These are phyloP conservation scores for Callipepla squamata DNA, from an alignment of 2,113 vertebrate genomes.

Conservation along the genomic window DNA sequence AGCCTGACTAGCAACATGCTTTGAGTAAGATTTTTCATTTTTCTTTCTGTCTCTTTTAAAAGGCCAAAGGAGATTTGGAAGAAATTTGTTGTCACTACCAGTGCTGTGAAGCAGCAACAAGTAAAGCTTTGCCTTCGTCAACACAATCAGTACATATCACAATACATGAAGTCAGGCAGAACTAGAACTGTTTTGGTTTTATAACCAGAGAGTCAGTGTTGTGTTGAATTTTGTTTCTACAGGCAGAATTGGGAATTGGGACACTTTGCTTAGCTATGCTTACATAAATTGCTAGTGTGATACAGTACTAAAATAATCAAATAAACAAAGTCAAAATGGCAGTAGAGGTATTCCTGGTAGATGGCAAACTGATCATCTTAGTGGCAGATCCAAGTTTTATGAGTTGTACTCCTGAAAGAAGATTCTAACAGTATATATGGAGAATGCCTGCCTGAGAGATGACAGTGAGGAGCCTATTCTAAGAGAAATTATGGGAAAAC, in stretches of 20 bases:
- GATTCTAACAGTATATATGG: not conserved
- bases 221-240: not conserved
- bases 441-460: not conserved
- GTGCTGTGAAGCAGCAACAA: not conserved
- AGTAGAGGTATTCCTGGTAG: not conserved
- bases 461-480: rapidly evolving
- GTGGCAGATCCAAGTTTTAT: not conserved
- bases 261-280: not conserved
- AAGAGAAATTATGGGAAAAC: not conserved
- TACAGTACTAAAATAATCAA: not conserved
- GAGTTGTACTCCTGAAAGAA: not conserved
- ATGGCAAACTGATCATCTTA: not conserved
- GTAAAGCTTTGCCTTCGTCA: not conserved
- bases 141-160: not conserved
- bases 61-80: not conserved
- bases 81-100: not conserved
- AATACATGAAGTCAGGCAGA: not conserved
- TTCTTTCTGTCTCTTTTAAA: not conserved
- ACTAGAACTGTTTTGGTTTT: not conserved
- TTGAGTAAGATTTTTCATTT: not conserved
- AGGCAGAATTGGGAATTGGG: not conserved
- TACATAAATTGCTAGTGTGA: not conserved
- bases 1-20: not conserved
- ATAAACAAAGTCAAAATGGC: not conserved
- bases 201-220: not conserved